Base-by-base conservation (phyloP, 2,888 invertebrate genomes). In the Synergus itoensis region DNA sequence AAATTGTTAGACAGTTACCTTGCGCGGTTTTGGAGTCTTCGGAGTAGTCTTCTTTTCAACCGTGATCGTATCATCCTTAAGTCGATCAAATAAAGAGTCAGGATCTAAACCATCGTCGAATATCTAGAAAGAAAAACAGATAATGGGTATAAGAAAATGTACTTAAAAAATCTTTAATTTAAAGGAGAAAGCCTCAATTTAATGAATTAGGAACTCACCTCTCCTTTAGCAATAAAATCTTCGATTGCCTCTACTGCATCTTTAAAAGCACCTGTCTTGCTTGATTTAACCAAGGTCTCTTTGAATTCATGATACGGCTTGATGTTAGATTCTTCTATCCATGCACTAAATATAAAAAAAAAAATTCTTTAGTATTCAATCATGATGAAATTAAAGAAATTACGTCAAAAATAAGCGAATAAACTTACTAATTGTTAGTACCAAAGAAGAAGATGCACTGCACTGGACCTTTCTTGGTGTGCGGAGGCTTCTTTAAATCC, bases 361-460 rank as follows among this genome's bases (percentile, higher is more conserved):
- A 76, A 77, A 77, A 79, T 69, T 81, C n/a, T 75, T 65, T 1
- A 76, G 14, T 62, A 45, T 77, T 78, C 7, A 63, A 60, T 21
- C 65, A 14, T 40, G 45, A 45, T n/a, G 36, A 57, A 43, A 60
- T 28, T 67, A 18, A 40, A 3, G n/a, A 60, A 43, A 21, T 18
- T 18, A 21, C 18, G 36, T 48, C 28, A 53, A 53, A 57, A 21
- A 69, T 40, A 69, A 21, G 18, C n/a, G 8, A 64, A 16, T 69
- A 65, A 82, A 96, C 98, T 97, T 94, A 98, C 98, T 97, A 98
- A 92, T 98, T 98, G 88, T 97, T 96, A n/a, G 97, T 95, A 79
- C 98, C 98, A 93, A 98, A 98, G 94, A 98, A 99, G 93, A 96
- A 98, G 85, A 99, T 97, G 93, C 98, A 98, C 90, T 96, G 96